Evolutionary conservation across 2,113 vertebrate species (phyloP).

Genomic region (Amia ocellicauda): DNA sequence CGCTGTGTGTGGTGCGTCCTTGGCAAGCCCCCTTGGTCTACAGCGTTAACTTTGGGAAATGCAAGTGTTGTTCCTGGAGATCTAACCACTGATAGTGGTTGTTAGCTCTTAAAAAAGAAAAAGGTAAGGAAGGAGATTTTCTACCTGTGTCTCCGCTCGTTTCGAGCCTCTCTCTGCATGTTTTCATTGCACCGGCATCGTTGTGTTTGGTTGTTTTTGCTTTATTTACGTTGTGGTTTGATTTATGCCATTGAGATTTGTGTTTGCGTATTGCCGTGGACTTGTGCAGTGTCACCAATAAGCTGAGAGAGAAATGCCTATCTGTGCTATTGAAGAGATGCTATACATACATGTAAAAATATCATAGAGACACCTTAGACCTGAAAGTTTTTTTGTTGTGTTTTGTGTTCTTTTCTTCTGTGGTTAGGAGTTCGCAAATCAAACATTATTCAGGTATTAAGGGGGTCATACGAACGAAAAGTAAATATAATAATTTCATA

Average conservation of each 20-base stretch:
- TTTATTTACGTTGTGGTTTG: slow-evolving; percentile 24
- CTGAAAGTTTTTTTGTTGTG: too few relatives aligned
- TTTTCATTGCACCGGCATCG: not conserved
- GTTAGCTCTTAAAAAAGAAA: slow-evolving; percentile 91
- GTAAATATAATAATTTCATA: too few relatives aligned
- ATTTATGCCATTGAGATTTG: slow-evolving; percentile 29
- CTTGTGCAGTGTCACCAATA: too few relatives aligned
- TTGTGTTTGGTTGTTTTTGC: not conserved
- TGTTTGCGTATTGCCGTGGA: too few relatives aligned
- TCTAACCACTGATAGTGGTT: slow-evolving; percentile 89
- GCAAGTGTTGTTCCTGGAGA: slow-evolving; percentile 87
- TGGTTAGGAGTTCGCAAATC: too few relatives aligned
- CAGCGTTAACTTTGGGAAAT: slow-evolving; percentile 97
- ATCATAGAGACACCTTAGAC: too few relatives aligned
- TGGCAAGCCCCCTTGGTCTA: slow-evolving; percentile 73
- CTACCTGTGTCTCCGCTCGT: slow-evolving; percentile 22
- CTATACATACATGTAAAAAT: too few relatives aligned
- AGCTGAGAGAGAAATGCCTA: too few relatives aligned
- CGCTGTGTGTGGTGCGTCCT: slow-evolving; percentile 70
- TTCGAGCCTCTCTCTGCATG: slow-evolving; percentile 33
- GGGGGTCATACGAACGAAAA: too few relatives aligned
- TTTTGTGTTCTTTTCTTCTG: too few relatives aligned
- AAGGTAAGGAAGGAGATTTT: slow-evolving; percentile 53
- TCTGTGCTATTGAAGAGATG: too few relatives aligned
- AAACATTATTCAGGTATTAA: too few relatives aligned